phyloP scores from a whole-genome alignment of 1,140 invertebrate species.

The Nasonia giraulti region DNA sequence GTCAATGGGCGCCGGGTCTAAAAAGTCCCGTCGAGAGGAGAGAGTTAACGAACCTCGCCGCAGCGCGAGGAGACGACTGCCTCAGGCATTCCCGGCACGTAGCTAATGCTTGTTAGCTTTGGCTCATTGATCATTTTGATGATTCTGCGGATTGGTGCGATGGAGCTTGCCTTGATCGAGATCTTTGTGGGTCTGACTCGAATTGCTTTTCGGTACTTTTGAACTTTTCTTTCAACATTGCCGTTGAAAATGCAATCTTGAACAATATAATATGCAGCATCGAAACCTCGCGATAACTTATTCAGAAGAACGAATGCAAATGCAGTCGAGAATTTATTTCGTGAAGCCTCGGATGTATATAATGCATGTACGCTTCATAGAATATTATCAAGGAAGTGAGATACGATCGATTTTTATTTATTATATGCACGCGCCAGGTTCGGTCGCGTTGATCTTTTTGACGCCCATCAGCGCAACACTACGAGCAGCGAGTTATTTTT shows the following conservation, averaged over 20 bases:
- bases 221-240: too few species aligned
- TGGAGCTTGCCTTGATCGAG: too few species aligned
- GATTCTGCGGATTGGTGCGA: background rate
- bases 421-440: background rate
- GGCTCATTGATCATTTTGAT: background rate
- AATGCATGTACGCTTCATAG: background rate
- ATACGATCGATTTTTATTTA: background rate
- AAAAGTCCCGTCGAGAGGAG: background rate
- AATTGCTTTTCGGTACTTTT: too few species aligned
- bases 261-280: too few species aligned
- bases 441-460: conserved; percentile 2
- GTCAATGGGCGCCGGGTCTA: conserved; percentile 1
- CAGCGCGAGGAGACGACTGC: background rate
- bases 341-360: background rate
- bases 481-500: background rate
- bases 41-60: background rate
- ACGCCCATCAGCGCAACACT: background rate
- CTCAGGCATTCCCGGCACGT: background rate
- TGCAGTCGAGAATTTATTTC: background rate
- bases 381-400: background rate
- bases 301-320: too few species aligned
- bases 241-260: too few species aligned
- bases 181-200: too few species aligned
- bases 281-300: too few species aligned
- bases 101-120: background rate